Evolutionary conservation across 1,140 invertebrate species (phyloP).

Genomic region (Bombus sibiricus): DNA sequence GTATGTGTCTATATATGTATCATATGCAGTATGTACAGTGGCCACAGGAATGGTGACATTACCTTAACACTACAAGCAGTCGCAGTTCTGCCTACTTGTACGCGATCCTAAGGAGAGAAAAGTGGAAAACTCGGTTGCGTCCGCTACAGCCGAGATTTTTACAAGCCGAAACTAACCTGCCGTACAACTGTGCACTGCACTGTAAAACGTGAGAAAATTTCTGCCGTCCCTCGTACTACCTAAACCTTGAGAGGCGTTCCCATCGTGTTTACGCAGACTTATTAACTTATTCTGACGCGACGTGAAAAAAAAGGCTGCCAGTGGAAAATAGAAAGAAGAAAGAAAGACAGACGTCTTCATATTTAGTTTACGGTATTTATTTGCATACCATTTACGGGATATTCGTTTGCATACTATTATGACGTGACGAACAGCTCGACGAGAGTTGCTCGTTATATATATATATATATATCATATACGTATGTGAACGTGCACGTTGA

Average conservation of each 20-base stretch:
- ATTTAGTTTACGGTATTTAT: conserved; percentile 42
- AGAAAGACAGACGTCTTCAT: conserved; percentile 17
- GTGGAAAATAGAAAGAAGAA: background rate
- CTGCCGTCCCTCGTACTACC: conserved; percentile 5
- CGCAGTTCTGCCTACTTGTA: background rate
- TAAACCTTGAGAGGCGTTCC: conserved; percentile 48
- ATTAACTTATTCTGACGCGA: conserved; percentile 67
- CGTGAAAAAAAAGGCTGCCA: conserved; percentile 25
- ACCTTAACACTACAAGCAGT: conserved; percentile 8
- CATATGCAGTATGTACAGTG: background rate
- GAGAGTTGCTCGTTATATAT: background rate
- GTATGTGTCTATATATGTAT: too few species aligned
- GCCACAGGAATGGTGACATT: background rate
- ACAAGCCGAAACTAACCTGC: conserved; percentile 53
- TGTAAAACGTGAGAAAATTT: conserved; percentile 63
- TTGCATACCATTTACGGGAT: conserved; percentile 30
- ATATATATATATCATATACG: too few species aligned
- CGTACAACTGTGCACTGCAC: conserved; percentile 48
- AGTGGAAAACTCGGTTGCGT: conserved; percentile 41
- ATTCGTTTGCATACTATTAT: conserved; percentile 49
- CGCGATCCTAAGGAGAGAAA: background rate
- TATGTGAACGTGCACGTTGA: background rate
- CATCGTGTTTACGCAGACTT: conserved; percentile 55
- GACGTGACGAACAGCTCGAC: background rate
- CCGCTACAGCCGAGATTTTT: conserved; percentile 63